phyloP scores from a whole-genome alignment of 2,888 invertebrate species.

The Molorchus minor region DNA sequence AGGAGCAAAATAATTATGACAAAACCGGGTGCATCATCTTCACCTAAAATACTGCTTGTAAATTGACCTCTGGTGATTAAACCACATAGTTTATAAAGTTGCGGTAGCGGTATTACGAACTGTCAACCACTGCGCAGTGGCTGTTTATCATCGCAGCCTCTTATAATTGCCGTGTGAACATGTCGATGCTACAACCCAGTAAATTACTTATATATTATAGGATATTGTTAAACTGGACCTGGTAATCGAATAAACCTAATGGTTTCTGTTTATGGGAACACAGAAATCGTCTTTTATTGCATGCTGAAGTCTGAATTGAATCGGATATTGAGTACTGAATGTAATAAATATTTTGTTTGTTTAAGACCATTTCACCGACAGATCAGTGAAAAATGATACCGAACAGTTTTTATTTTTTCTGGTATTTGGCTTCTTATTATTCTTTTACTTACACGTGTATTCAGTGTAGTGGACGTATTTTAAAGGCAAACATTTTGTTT shows the following conservation, averaged over 20 bases:
- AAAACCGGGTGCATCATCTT: conserved; percentile 34
- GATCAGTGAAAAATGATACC: not conserved
- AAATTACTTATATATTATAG: conserved; percentile 38
- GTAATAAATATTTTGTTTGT: not conserved
- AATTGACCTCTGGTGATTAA: conserved; percentile 41
- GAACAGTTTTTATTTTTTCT: not conserved
- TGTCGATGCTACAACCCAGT: conserved; percentile 37
- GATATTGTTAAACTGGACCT: conserved; percentile 8
- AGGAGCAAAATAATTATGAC: not conserved
- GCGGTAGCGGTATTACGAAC: conserved; percentile 42
- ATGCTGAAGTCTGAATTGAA: not conserved
- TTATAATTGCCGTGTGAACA: conserved; percentile 45
- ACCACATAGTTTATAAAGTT: conserved; percentile 37
- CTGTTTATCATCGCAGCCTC: conserved; percentile 39
- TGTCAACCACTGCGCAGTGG: conserved; percentile 38
- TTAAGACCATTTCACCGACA: not conserved
- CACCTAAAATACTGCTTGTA: conserved; percentile 36
- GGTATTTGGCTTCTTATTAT: not conserved
- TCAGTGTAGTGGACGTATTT: not conserved
- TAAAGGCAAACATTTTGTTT: not conserved
- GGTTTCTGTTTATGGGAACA: not conserved
- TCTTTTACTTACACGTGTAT: not conserved
- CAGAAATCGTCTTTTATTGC: not conserved
- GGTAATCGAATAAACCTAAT: not conserved
- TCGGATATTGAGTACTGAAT: not conserved